Percentiles rank a stretch among this genome's conserved stretches.
Evolutionary conservation across 2,797 vertebrate species (phyloP).

Genomic region (Rhinatrema bivittatum): DNA sequence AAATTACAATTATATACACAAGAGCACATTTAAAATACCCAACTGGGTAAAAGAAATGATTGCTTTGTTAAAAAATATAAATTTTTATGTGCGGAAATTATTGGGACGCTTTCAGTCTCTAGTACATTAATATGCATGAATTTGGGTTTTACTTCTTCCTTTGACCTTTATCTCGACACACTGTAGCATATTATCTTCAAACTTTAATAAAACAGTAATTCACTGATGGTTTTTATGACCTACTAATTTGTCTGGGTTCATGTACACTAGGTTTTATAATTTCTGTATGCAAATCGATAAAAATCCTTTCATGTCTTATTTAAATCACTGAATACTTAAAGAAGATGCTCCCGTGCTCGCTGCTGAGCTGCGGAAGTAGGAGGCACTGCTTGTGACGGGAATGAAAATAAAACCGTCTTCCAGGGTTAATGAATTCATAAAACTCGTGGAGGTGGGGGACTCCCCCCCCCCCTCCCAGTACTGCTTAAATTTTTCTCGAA

Average conservation of each 20-base stretch:
- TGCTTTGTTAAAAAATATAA: conserved; percentile 38
- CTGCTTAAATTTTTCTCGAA: too few relatives aligned
- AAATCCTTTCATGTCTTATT: conserved; percentile 38
- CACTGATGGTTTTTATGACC: conserved; percentile 36
- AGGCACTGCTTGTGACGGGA: neutral
- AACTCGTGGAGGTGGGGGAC: too few relatives aligned
- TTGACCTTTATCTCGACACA: conserved; percentile 54
- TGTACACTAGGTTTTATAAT: conserved; percentile 32
- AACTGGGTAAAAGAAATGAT: conserved; percentile 39
- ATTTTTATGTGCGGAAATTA: conserved; percentile 43
- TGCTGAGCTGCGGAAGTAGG: neutral
- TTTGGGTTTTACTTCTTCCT: conserved; percentile 30
- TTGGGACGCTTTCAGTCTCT: conserved; percentile 26
- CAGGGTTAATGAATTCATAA: too few relatives aligned
- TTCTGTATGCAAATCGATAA: conserved; percentile 51
- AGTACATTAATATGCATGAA: conserved; percentile 37
- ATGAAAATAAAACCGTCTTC: too few relatives aligned
- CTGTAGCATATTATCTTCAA: conserved; percentile 36
- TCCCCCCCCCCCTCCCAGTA: too few relatives aligned
- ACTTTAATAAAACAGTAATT: conserved; percentile 43
- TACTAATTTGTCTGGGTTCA: conserved; percentile 37
- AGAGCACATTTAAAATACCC: conserved; percentile 49
- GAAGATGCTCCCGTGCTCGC: neutral
- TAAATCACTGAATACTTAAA: conserved; percentile 51
- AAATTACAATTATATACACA: conserved; percentile 50